These are phyloP conservation scores for Poecilia gillii DNA, from an alignment of 2,797 vertebrate species.

Conservation along the genomic window DNA sequence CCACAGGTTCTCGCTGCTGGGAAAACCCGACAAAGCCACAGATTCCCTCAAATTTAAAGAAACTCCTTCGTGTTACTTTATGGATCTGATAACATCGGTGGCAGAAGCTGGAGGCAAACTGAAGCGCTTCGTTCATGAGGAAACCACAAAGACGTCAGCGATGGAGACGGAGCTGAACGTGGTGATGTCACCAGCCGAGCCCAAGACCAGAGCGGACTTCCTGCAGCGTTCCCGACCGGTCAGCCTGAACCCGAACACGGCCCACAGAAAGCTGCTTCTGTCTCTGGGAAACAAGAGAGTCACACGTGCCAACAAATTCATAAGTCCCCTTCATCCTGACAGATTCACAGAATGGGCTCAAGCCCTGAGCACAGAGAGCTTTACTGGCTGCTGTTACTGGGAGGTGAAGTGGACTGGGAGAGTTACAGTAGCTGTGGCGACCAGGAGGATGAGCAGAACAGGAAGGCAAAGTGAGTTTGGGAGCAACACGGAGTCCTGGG, in stretches of 20 bases:
- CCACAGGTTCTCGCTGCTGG: background rate
- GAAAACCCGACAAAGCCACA: background rate
- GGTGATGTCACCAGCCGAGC: background rate
- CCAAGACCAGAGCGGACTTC: background rate
- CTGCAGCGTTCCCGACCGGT: background rate
- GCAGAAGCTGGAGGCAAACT: background rate
- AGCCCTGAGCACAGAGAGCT: background rate
- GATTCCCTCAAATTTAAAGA: background rate
- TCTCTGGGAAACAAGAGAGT: background rate
- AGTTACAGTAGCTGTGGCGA: background rate
- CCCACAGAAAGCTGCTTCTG: background rate
- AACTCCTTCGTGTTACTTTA: background rate
- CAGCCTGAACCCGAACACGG: background rate
- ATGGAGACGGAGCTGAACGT: background rate
- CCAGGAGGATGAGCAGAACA: background rate
- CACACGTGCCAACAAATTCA: background rate
- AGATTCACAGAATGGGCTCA: background rate
- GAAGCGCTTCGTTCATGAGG: background rate
- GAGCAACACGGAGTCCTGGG: background rate
- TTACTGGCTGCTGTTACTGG: background rate
- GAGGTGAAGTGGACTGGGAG: background rate
- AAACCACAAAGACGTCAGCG: background rate
- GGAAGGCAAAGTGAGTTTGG: background rate
- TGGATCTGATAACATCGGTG: background rate
- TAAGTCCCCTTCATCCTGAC: background rate